Evolutionary conservation across 2,888 invertebrate species (phyloP).

Genomic region (Pollenia labialis): DNA sequence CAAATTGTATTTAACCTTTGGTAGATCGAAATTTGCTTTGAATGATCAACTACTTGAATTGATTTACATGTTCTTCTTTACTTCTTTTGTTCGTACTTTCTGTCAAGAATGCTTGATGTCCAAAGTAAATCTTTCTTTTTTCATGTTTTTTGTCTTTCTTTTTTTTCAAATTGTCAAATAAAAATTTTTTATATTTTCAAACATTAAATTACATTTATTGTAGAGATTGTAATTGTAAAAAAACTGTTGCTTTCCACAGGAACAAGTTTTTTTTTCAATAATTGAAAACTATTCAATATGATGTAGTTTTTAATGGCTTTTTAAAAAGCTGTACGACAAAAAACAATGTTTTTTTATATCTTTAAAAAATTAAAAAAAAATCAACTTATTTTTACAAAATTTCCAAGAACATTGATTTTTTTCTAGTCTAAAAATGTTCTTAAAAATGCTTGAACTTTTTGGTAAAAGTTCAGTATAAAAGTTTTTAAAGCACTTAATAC

Average conservation of each 20-base stretch:
- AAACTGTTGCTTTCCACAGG: slow-evolving; percentile 18
- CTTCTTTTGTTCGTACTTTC: no score
- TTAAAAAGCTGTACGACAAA: slow-evolving; percentile 20
- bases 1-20: no score
- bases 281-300: slow-evolving; percentile 40
- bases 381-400: neutral
- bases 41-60: no score
- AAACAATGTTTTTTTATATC: neutral
- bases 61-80: no score
- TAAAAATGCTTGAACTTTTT: slow-evolving; percentile 56
- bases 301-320: slow-evolving; percentile 23
- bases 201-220: no score
- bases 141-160: no score
- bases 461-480: slow-evolving; percentile 40
- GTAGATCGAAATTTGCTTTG: no score
- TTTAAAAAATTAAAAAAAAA: neutral
- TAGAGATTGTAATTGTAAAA: neutral
- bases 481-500: slow-evolving; percentile 65
- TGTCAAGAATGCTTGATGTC: no score
- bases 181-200: no score
- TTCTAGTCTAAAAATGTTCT: slow-evolving; percentile 39
- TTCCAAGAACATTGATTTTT: slow-evolving; percentile 4
- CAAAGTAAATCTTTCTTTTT: no score
- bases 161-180: no score
- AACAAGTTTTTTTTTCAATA: slow-evolving; percentile 21